Percentiles rank a stretch among this genome's conserved stretches.
Conservation (phyloP, 2,888 invertebrate species). For the Tenodera sinensis region DNA sequence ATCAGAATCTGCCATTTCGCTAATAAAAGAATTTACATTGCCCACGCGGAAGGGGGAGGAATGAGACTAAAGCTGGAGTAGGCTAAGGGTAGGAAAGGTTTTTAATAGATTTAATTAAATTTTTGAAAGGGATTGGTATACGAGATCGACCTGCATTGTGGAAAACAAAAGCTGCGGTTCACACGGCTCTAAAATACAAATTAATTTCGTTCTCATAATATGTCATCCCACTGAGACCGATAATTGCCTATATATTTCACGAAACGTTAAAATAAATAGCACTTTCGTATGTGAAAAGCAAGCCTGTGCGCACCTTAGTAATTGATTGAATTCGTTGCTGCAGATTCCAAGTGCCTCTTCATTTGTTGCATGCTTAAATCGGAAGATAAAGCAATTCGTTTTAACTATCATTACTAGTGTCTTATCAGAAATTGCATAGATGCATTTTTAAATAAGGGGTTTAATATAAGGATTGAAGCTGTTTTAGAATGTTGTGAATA, state of each 20-base stretch:
- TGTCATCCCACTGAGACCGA: neutral
- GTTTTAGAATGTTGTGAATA: too few species aligned
- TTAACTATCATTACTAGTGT: too few species aligned
- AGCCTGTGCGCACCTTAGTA: neutral
- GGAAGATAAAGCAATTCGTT: too few species aligned
- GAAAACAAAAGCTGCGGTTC: neutral
- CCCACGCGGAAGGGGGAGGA: too few species aligned
- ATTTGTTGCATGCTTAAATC: too few species aligned
- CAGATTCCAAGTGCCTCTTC: too few species aligned
- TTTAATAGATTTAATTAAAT: neutral
- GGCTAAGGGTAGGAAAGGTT: neutral
- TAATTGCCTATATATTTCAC: neutral
- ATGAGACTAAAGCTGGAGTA: neutral
- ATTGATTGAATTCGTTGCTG: neutral
- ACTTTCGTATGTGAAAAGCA: neutral
- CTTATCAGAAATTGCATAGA: too few species aligned
- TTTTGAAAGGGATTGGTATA: neutral
- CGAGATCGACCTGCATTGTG: neutral
- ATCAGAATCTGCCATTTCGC: neutral
- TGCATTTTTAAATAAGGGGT: too few species aligned
- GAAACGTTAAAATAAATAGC: neutral
- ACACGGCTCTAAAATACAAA: neutral
- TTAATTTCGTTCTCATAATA: neutral
- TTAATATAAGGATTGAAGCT: too few species aligned
- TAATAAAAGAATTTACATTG: neutral